Evolutionary conservation across 1,140 invertebrate species (phyloP).

Genomic region (Neodiprion fabricii): DNA sequence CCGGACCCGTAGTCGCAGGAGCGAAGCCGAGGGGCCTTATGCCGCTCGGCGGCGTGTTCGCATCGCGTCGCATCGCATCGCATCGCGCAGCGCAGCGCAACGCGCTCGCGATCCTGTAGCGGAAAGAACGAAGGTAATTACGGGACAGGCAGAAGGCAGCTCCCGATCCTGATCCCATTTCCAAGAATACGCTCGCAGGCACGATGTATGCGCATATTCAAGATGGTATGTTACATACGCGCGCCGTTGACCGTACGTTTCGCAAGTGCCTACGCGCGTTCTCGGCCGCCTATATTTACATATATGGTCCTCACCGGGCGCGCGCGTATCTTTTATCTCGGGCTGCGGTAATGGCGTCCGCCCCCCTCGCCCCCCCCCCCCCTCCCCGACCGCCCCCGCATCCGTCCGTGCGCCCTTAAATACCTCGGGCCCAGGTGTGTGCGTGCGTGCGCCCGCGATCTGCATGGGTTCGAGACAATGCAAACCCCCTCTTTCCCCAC

Average conservation of each 20-base stretch:
- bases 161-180: constrained; percentile 53
- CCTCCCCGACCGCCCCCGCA: background rate
- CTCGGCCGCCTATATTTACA: constrained; percentile 55
- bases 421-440: background rate
- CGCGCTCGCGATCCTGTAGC: background rate
- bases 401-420: constrained; percentile 15
- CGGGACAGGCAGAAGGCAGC: constrained; percentile 48
- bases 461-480: constrained; percentile 14
- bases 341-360: constrained; percentile 47
- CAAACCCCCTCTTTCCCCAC: background rate
- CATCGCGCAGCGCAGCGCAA: too few relatives aligned
- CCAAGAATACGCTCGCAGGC: constrained; percentile 53
- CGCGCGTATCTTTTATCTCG: constrained; percentile 50
- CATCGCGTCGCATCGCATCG: too few relatives aligned
- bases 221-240: constrained; percentile 62
- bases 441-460: constrained; percentile 9
- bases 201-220: constrained; percentile 62
- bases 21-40: too few relatives aligned
- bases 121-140: constrained; percentile 55
- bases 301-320: constrained; percentile 51
- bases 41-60: too few relatives aligned
- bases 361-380: constrained; percentile 17
- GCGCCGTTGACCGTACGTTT: constrained; percentile 50
- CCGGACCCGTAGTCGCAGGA: background rate
- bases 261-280: constrained; percentile 46